Conservation (phyloP, 1,140 invertebrate genomes). For the Aphelinus certus region DNA sequence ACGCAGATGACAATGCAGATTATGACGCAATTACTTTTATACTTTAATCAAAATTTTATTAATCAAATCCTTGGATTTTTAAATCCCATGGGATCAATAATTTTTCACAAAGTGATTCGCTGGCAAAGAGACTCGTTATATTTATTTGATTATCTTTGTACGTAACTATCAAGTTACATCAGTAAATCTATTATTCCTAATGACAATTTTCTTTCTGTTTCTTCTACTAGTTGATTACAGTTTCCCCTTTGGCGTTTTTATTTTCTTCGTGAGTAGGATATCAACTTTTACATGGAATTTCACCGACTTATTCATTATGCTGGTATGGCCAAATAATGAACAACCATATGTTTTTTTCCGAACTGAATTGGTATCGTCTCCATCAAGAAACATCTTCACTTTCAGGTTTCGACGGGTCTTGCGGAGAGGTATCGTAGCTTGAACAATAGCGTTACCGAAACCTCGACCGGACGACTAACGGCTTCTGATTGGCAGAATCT, state of each 20-base stretch:
- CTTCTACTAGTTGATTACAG: slow-evolving; percentile 58
- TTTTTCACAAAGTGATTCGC: no score
- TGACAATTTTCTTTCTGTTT: slow-evolving; percentile 22
- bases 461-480: slow-evolving; percentile 34
- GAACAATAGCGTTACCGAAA: slow-evolving; percentile 49
- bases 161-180: no score
- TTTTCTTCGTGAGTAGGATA: slow-evolving; percentile 68
- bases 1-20: no score
- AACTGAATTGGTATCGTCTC: background rate
- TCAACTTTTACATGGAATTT: slow-evolving; percentile 77
- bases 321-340: slow-evolving; percentile 56
- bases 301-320: slow-evolving; percentile 73
- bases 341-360: background rate
- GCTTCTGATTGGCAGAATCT: slow-evolving; percentile 66
- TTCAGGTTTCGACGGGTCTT: slow-evolving; percentile 58
- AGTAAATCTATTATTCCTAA: background rate
- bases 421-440: slow-evolving; percentile 59
- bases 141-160: no score
- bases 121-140: no score
- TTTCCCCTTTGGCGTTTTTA: slow-evolving; percentile 54
- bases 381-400: background rate
- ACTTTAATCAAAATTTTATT: no score
- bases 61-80: no score
- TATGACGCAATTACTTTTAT: no score
- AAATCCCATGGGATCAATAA: no score